Base-by-base conservation (phyloP, 2,797 vertebrate species). In the Rhinoraja longicauda region DNA sequence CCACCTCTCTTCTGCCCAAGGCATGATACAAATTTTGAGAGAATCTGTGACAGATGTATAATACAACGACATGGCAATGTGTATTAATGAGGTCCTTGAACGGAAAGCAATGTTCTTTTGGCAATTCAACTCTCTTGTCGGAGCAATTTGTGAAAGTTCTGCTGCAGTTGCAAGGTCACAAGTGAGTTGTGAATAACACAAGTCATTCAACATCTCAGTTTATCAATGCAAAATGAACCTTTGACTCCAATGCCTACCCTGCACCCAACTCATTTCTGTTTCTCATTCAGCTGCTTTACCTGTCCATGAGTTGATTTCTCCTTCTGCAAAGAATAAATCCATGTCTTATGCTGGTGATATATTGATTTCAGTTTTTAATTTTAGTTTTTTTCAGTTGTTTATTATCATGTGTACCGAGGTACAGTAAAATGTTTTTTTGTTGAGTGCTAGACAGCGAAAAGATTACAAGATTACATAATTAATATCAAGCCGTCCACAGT, bases 131-230 rank as follows among this genome's bases (percentile, higher is more conserved):
- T 88, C 59, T 17, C n/a, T 88, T 67, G 62, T 64, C 19, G n/a
- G 62, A 88, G 21, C 62, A 19, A 88, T 67, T 88, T 88, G 62
- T 88, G n/a, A 88, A 88, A 62, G 67, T n/a, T 36, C 59, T 88
- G 15, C 53, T 88, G 0, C 36, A 19, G 64, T 36, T 19, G 64
- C 59, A 88, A 88, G 82, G 57, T 86, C 57, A 86, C 13, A 32
- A 32, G 29, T 62, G 59, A 86, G 29, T 64, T 29, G 64, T 32
- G 57, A 17, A 86, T n/a, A 62, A 64, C 12, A 17, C 64, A 64
- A 17, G n/a, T 6, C 15, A 36, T 67, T 88, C 19, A 19, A 67
- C n/a, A 88, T 64, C 62, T 88, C 36, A 21, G 59, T 21, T 88
- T 19, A 64, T 17, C n/a, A 64, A 36, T 24, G 59, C 59, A 32